Percentiles rank a stretch among this genome's conserved stretches.
phyloP scores from a whole-genome alignment of 2,888 invertebrate genomes.

The Coleophora flavipennella region DNA sequence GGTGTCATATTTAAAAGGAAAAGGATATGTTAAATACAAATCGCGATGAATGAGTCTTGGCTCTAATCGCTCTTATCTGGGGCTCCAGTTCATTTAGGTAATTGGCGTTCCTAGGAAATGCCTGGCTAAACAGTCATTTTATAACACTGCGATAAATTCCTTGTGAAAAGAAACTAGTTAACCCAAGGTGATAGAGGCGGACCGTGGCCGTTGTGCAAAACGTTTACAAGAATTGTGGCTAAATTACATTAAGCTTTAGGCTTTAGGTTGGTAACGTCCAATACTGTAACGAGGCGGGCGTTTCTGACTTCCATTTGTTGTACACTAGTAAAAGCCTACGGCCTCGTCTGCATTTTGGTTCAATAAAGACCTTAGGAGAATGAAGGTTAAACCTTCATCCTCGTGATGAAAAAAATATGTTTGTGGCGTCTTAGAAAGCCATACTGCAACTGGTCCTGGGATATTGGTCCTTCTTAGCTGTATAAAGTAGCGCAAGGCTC shows the following conservation, averaged over 20 bases:
- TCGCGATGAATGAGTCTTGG: no score
- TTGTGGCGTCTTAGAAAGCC: no score
- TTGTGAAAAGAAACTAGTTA: conserved; percentile 15
- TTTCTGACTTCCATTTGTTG: conserved; percentile 33
- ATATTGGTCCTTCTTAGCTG: no score
- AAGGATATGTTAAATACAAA: no score
- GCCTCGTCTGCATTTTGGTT: no score
- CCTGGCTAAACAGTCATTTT: conserved; percentile 29
- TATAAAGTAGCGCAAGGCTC: no score
- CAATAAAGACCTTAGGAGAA: no score
- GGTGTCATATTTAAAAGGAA: no score
- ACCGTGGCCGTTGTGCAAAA: conserved; percentile 6
- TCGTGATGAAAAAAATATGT: no score
- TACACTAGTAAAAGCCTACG: conserved; percentile 26
- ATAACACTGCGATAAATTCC: conserved; percentile 26
- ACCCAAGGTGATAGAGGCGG: conserved; percentile 8
- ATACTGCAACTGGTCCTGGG: no score
- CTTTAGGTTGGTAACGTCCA: conserved; percentile 26
- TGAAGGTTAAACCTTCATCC: no score
- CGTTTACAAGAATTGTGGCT: conserved; percentile 7
- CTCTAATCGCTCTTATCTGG: conserved; percentile 47
- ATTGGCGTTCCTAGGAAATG: conserved; percentile 36
- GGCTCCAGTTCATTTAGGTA: conserved; percentile 41
- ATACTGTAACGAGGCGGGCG: conserved; percentile 28
- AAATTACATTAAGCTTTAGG: conserved; percentile 6